Evolutionary conservation across 2,888 invertebrate genomes (phyloP).

Genomic region (Xylocampa areola): DNA sequence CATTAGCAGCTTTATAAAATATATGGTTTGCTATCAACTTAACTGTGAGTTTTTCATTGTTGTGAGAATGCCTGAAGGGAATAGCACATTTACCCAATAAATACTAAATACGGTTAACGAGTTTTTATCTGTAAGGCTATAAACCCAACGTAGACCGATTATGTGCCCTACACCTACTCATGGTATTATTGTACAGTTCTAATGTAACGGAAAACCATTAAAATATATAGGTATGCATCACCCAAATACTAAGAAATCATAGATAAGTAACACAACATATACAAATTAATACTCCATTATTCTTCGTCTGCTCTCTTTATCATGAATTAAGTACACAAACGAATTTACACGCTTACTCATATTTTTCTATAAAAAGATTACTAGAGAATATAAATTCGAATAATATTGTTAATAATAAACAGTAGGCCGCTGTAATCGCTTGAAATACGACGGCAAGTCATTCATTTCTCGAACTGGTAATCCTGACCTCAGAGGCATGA

Average conservation of each 20-base stretch:
- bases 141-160: too few species aligned
- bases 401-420: constrained; percentile 56
- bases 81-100: too few species aligned
- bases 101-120: too few species aligned
- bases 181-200: too few species aligned
- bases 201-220: constrained; percentile 13
- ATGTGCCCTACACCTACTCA: too few species aligned
- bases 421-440: constrained; percentile 57
- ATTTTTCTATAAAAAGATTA: constrained; percentile 42
- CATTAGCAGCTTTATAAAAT: too few species aligned
- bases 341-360: constrained; percentile 31
- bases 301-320: constrained; percentile 8
- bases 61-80: too few species aligned
- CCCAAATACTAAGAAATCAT: constrained; percentile 16
- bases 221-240: constrained; percentile 16
- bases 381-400: constrained; percentile 38
- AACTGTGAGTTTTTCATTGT: too few species aligned
- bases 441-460: constrained; percentile 64
- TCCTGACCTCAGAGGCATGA: constrained; percentile 80
- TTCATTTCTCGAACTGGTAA: constrained; percentile 75
- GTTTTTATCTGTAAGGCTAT: not conserved
- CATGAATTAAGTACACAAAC: constrained; percentile 17
- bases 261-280: not conserved
- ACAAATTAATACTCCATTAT: constrained; percentile 8
- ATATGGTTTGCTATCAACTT: too few species aligned